A percentile compares a stretch with the other conserved stretches of the same genome.
Evolutionary conservation across 1,140 invertebrate species (phyloP).

Genomic region (Bombus breviceps): DNA sequence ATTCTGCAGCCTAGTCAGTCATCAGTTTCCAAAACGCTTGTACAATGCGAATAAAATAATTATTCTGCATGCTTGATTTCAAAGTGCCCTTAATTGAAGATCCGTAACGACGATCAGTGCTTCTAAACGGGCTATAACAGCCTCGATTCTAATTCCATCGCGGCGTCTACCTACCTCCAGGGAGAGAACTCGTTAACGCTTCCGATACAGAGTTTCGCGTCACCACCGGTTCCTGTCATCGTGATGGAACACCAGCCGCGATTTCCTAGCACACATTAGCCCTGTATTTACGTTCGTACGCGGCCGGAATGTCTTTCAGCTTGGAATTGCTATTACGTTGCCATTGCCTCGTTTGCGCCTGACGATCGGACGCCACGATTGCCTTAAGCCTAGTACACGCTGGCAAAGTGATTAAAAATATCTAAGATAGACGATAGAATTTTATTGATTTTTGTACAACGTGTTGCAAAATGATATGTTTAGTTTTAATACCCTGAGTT

Average conservation of each 20-base stretch:
- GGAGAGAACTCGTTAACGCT: slow-evolving; percentile 45
- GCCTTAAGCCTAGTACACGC: not conserved
- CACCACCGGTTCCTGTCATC: slow-evolving; percentile 18
- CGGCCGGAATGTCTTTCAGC: slow-evolving; percentile 16
- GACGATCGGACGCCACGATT: not conserved
- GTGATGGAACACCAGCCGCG: not conserved
- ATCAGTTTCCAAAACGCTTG: not conserved
- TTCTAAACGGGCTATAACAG: slow-evolving; percentile 33
- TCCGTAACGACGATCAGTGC: slow-evolving; percentile 23
- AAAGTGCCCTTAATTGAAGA: slow-evolving; percentile 34
- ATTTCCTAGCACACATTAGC: slow-evolving; percentile 30
- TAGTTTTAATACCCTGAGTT: not conserved
- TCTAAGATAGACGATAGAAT: too few species aligned
- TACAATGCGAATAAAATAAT: slow-evolving; percentile 4
- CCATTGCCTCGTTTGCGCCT: slow-evolving; percentile 11
- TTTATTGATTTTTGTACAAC: too few species aligned
- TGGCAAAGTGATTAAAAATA: not conserved
- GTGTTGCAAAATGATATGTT: not conserved
- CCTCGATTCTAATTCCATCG: slow-evolving; percentile 47
- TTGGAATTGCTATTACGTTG: slow-evolving; percentile 15
- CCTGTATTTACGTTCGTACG: slow-evolving; percentile 36
- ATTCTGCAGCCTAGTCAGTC: too few species aligned
- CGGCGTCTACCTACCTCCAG: not conserved
- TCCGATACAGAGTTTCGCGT: slow-evolving; percentile 34
- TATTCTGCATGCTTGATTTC: slow-evolving; percentile 7